Base-by-base conservation (phyloP, 2,113 vertebrate species). In the Scartelaos histophorus region DNA sequence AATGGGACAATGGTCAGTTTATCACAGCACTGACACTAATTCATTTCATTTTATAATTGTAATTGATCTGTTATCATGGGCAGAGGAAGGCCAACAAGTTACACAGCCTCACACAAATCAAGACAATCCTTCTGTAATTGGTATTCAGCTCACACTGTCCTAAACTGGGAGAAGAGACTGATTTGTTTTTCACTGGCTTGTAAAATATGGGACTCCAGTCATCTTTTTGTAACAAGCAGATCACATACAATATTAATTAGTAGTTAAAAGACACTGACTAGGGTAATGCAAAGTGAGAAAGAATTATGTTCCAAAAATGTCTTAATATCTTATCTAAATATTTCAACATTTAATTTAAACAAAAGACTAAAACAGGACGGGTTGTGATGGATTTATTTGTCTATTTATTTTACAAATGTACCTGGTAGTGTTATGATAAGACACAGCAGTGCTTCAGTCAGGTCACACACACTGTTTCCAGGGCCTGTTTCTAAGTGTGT, bases 101-200 rank as follows among this genome's bases (percentile, higher is more conserved):
- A 17, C 16, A 64, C 16, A 64, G 35, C 12, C 61, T 43, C 29
- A n/a, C 15, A 65, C 17, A 25, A 58, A 58, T 22, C 6, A 43
- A 65, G 34, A 43, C 62, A 38, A 13, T n/a, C 17, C 12, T 65
- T 19, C 7, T 38, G 7, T 45, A 38, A 3, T 65, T 13, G 45
- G 62, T 65, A 65, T 65, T 65, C 62, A 65, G 9, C 19, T 65
- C 62, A 65, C 35, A 65, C 62, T 43, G 35, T 10, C 29, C 45
- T 35, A 64, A 38, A 35, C 24, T 64, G 34, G 29, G 4, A n/a
- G 61, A 35, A 35, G 25, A 64, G 38, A 64, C 17, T 64, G 61
- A 34, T 34, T 62, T 64, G 3, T 54, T 54, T 21, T 17, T 38
- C 9, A 65, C 62, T 65, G 38, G 7, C 38, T n/a, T 21, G 38